A percentile compares a stretch with the other conserved stretches of the same genome.
These are phyloP conservation scores for Drosophila teissieri DNA, from an alignment of 1,140 invertebrate genomes.

Conservation along the genomic window DNA sequence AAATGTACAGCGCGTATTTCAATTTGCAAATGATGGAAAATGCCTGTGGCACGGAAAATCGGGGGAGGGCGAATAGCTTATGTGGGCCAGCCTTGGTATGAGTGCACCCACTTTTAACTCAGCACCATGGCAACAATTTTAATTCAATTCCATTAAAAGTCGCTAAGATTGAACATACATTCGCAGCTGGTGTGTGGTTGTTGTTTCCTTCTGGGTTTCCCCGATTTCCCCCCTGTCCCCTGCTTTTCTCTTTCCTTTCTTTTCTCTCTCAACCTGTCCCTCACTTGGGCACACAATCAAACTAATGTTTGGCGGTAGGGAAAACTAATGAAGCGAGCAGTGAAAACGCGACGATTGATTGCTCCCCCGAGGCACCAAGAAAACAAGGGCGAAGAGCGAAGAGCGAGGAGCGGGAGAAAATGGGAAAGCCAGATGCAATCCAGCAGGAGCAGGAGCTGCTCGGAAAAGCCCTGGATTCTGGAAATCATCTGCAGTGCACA, in stretches of 20 bases:
- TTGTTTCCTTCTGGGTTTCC: constrained; percentile 12
- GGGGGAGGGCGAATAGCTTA: constrained; percentile 5
- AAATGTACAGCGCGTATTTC: constrained; percentile 64
- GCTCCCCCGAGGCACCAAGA: constrained; percentile 67
- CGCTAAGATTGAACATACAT: constrained; percentile 52
- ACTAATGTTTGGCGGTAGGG: constrained; percentile 65
- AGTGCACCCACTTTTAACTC: constrained; percentile 15
- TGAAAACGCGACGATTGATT: constrained; percentile 81
- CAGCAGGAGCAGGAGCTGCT: constrained; percentile 53
- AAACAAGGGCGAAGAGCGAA: neutral
- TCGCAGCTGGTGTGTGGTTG: constrained; percentile 63
- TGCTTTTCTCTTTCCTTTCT: neutral
- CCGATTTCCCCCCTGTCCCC: neutral
- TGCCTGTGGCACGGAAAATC: constrained; percentile 60
- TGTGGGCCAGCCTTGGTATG: neutral
- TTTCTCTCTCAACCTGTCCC: constrained; percentile 17
- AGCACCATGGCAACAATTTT: constrained; percentile 71
- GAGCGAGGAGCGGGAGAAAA: neutral
- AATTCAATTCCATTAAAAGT: constrained; percentile 83
- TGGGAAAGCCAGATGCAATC: constrained; percentile 55
- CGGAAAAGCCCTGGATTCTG: constrained; percentile 21
- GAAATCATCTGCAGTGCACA: constrained; percentile 39
- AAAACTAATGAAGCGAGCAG: constrained; percentile 78
- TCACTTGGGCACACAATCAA: constrained; percentile 53
- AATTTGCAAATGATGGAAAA: constrained; percentile 79